Percentiles rank a stretch among this genome's conserved stretches.
Evolutionary conservation across 1,140 invertebrate species (phyloP).

Genomic region (Panagrolaimus sp.): DNA sequence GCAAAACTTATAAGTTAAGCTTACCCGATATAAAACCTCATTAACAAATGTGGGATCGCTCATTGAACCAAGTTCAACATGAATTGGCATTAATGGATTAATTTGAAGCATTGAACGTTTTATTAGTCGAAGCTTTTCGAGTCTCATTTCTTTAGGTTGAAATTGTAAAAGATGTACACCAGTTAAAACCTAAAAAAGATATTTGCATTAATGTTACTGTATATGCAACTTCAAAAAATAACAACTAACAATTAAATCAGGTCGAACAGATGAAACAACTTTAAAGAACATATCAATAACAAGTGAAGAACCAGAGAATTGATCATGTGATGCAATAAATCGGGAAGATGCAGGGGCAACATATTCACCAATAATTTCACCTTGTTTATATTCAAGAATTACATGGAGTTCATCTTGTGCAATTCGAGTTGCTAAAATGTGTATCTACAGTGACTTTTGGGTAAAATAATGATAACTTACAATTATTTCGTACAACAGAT

Average conservation of each 20-base stretch:
- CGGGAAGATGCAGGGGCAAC: constrained; percentile 59
- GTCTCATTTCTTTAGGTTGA: constrained; percentile 50
- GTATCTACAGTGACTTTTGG: too few species aligned
- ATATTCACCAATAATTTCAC: constrained; percentile 59
- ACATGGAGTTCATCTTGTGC: constrained; percentile 61
- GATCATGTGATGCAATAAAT: constrained; percentile 62
- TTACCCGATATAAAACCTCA: constrained; percentile 58
- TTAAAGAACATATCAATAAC: constrained; percentile 61
- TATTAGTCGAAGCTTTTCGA: constrained; percentile 56
- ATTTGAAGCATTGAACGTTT: constrained; percentile 53
- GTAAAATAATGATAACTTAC: not conserved
- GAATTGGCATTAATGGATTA: constrained; percentile 57
- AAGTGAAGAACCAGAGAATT: constrained; percentile 56
- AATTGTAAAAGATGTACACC: constrained; percentile 2
- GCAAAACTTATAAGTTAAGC: too few species aligned
- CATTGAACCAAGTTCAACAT: constrained; percentile 62
- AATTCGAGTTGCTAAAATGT: constrained; percentile 41
- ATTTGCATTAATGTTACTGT: constrained; percentile 41
- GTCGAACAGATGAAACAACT: constrained; percentile 52
- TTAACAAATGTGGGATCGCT: constrained; percentile 58
- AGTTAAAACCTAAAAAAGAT: constrained; percentile 12
- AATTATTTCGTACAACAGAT: constrained; percentile 57
- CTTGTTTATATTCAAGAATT: constrained; percentile 60
- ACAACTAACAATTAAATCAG: constrained; percentile 60
- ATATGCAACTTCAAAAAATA: constrained; percentile 61